Base-by-base conservation (phyloP, 2,888 invertebrate genomes). In the Rhagophthalmus giganteus region DNA sequence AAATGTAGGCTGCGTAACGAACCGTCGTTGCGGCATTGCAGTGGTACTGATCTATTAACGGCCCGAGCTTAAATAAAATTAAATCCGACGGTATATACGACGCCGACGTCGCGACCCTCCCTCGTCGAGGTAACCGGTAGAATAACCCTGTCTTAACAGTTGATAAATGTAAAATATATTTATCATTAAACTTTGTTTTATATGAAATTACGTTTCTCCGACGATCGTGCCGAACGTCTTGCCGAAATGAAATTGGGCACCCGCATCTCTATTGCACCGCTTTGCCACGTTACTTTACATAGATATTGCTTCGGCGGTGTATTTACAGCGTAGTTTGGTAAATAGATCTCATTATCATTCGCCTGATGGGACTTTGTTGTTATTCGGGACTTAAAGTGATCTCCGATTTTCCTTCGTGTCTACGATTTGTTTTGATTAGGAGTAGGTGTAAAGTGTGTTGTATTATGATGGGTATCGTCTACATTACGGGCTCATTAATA, bases 401-500 rank as follows among this genome's bases (percentile, higher is more conserved):
- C 54, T 33, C 38, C 42, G 41, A 48, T 52, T 55, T 44, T 30
- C 42, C 42, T 42, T 32, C 54, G 46, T 41, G 35, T 33, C 41
- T 45, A 48, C 54, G 57, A 60, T 60, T 60, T 60, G 58, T 58
- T 60, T 59, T 60, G 60, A 60, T 59, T 60, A 60, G 25, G 35
- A 41, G 26, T 37, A 47, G 44, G 55, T 48, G 48, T 47, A 41
- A 55, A 53, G 57, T 50, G 35, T 47, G 51, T 40, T 49, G 44
- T 58, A 52, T 57, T 58, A 55, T 56, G 58, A 49, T 37, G 45
- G 53, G 58, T 56, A 54, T 60, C 58, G 57, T 57, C 50, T 58
- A 57, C 57, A 60, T 69, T 65, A 63, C 61, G 45, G 58, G 51
- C 63, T 71, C 71, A 70, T 71, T 71, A 71, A 71, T 71, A 72